phyloP scores from a whole-genome alignment of 2,113 vertebrate species.

The Cephalopholis sonnerati region DNA sequence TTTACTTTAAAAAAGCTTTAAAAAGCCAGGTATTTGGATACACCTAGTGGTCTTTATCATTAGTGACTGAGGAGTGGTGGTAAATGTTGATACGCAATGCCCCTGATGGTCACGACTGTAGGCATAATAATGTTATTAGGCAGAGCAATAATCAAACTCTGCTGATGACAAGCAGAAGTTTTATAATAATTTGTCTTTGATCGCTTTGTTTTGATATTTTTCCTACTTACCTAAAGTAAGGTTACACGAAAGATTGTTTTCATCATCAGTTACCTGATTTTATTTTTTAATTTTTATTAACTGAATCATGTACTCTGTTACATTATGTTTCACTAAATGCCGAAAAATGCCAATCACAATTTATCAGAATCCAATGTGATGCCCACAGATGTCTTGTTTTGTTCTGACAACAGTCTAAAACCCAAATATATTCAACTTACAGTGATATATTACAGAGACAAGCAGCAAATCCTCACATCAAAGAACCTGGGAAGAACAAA shows the following conservation, averaged over 20 bases:
- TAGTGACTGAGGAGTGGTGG: too few species aligned
- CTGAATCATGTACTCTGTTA: background rate
- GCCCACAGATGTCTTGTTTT: background rate
- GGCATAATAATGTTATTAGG: background rate
- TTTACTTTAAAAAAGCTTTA: constrained; percentile 7
- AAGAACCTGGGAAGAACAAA: background rate
- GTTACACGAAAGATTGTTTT: too few species aligned
- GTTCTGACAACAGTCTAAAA: background rate
- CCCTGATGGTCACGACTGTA: too few species aligned
- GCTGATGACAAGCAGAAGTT: background rate
- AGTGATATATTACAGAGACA: background rate
- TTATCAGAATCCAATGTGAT: background rate
- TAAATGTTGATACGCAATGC: too few species aligned
- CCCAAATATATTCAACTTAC: background rate
- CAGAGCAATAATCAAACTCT: background rate
- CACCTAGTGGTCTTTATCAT: too few species aligned
- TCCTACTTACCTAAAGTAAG: background rate
- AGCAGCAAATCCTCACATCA: constrained; percentile 1
- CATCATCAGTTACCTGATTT: background rate
- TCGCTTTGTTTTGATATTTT: background rate
- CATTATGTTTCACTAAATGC: background rate
- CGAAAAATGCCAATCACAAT: background rate
- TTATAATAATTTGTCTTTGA: background rate
- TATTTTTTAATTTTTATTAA: background rate
- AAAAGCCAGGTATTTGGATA: background rate